These are phyloP conservation scores for Plemyria rubiginata DNA, from an alignment of 2,888 invertebrate genomes.

Conservation along the genomic window DNA sequence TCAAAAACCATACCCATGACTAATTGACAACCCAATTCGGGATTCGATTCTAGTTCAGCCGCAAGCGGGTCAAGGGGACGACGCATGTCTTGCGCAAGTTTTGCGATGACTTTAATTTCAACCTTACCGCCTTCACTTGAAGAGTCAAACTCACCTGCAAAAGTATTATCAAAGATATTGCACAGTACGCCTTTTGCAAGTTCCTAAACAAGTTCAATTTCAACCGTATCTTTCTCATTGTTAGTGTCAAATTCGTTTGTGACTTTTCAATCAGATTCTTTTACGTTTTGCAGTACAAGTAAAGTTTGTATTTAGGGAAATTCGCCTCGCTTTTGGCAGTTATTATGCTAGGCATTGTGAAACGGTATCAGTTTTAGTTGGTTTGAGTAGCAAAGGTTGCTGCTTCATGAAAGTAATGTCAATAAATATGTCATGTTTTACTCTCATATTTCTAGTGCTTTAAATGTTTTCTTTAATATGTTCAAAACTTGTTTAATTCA, in stretches of 20 bases:
- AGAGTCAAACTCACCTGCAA: conserved; percentile 22
- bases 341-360: conserved; percentile 2
- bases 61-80: conserved; percentile 68
- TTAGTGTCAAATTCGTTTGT: conserved; percentile 27
- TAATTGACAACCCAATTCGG: conserved; percentile 57
- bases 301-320: conserved; percentile 15
- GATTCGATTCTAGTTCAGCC: conserved; percentile 60
- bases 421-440: not conserved
- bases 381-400: not conserved
- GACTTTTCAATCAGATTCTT: conserved; percentile 3
- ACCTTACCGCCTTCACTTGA: conserved; percentile 41
- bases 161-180: conserved; percentile 17
- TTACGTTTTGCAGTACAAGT: conserved; percentile 14
- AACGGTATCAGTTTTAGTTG: not conserved
- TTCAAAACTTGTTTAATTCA: not conserved
- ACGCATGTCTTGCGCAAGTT: conserved; percentile 56
- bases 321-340: conserved; percentile 15
- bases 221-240: conserved; percentile 40
- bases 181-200: conserved; percentile 22
- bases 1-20: conserved; percentile 37
- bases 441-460: not conserved
- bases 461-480: not conserved
- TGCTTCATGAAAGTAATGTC: not conserved
- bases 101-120: conserved; percentile 42
- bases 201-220: conserved; percentile 34